Evolutionary conservation across 2,888 invertebrate species (phyloP).

Genomic region (Lochmaea capreae): DNA sequence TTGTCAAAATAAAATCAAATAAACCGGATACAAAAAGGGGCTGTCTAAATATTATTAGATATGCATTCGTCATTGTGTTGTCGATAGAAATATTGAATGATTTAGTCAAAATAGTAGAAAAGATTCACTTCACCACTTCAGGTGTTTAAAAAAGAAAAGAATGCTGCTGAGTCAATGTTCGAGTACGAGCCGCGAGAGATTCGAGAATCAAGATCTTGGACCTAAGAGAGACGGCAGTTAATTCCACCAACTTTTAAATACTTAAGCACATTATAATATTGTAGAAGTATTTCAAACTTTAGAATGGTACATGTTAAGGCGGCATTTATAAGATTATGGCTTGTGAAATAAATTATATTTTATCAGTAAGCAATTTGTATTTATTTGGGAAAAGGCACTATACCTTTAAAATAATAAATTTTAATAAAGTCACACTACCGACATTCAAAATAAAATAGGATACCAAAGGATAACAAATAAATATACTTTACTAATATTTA

Average conservation of each 20-base stretch:
- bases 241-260: constrained; percentile 22
- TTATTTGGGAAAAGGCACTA: no score
- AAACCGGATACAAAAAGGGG: constrained; percentile 16
- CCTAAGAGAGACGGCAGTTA: constrained; percentile 16
- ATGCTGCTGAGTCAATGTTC: constrained; percentile 42
- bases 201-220: constrained; percentile 32
- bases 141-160: constrained; percentile 39
- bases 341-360: no score
- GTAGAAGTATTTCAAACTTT: no score
- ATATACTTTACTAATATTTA: no score
- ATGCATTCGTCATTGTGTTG: constrained; percentile 44
- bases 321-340: no score
- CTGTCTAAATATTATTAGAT: constrained; percentile 2
- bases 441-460: no score
- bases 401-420: no score
- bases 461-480: no score
- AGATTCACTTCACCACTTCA: constrained; percentile 45
- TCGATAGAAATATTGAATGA: constrained; percentile 41
- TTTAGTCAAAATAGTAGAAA: constrained; percentile 42
- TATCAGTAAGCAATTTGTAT: no score
- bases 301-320: no score
- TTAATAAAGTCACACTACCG: no score
- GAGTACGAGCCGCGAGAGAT: constrained; percentile 21
- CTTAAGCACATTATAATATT: no score
- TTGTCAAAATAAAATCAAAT: constrained; percentile 29